phyloP scores from a whole-genome alignment of 2,888 invertebrate genomes.

The Caenorhabditis sp. region DNA sequence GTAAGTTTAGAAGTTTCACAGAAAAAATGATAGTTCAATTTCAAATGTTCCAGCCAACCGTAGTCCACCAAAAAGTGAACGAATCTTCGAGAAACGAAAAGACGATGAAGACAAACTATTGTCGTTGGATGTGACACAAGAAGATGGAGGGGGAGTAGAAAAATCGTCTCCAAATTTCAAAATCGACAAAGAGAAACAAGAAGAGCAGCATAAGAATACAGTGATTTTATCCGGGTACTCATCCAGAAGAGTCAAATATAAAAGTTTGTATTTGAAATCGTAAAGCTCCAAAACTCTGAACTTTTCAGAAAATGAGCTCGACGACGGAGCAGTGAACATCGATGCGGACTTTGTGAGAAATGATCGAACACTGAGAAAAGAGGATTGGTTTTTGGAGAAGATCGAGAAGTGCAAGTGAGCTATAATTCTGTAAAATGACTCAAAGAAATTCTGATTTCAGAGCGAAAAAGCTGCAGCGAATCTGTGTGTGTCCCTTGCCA shows the following conservation, averaged over 20 bases:
- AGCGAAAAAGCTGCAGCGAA: conserved; percentile 37
- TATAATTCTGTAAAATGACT: neutral
- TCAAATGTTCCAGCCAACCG: conserved; percentile 1
- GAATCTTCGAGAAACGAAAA: neutral
- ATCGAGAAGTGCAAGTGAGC: conserved; percentile 59
- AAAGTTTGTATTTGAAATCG: conserved; percentile 40
- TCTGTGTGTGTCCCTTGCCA: conserved; percentile 57
- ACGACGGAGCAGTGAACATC: conserved; percentile 31
- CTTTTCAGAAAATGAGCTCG: conserved; percentile 15
- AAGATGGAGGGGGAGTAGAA: neutral
- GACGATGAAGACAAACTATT: neutral
- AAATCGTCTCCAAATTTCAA: conserved; percentile 7
- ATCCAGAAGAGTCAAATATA: conserved; percentile 40
- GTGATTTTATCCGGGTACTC: conserved; percentile 37
- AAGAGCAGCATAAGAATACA: neutral
- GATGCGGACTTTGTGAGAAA: conserved; percentile 35
- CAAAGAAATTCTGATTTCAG: neutral
- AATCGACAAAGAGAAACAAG: conserved; percentile 23
- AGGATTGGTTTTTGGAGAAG: conserved; percentile 60
- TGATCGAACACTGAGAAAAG: conserved; percentile 61
- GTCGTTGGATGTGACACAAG: conserved; percentile 13
- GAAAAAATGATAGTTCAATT: no score
- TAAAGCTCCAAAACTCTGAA: no score
- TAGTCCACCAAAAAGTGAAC: conserved; percentile 9
- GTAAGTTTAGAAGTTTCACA: no score